Evolutionary conservation across 2,888 invertebrate genomes (phyloP).

Genomic region (Amiota communis): DNA sequence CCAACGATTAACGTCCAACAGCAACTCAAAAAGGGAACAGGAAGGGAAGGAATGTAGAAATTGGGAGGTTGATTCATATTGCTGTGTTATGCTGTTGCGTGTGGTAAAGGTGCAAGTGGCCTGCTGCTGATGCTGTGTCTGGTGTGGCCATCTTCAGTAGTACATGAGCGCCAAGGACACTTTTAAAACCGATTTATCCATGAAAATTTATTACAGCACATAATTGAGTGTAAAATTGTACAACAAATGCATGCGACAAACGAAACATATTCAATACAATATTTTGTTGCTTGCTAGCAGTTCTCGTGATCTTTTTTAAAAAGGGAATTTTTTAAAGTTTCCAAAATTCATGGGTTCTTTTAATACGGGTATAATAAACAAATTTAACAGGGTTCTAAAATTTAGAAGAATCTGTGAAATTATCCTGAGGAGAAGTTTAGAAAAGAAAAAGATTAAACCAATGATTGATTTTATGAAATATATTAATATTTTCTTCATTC

Average conservation of each 20-base stretch:
- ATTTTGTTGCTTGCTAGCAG: too few relatives aligned
- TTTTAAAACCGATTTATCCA: conserved; percentile 65
- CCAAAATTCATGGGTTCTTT: too few relatives aligned
- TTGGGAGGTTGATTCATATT: neutral
- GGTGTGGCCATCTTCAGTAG: conserved; percentile 14
- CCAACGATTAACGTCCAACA: neutral
- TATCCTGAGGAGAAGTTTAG: too few relatives aligned
- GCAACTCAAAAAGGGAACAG: neutral
- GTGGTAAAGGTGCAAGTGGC: conserved; percentile 11
- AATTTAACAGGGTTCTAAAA: too few relatives aligned
- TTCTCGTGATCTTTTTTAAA: too few relatives aligned
- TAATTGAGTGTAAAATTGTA: conserved; percentile 63
- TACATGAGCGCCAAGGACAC: conserved; percentile 58
- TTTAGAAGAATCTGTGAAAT: too few relatives aligned
- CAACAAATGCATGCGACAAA: conserved; percentile 1
- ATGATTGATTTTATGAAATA: too few relatives aligned
- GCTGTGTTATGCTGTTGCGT: too few relatives aligned
- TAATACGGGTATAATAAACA: too few relatives aligned
- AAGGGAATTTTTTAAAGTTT: too few relatives aligned
- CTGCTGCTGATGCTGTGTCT: conserved; percentile 12
- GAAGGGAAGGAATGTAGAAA: neutral
- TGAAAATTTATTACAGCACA: conserved; percentile 58
- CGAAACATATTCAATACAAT: neutral
- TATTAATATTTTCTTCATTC: too few relatives aligned
- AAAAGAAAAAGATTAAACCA: too few relatives aligned